Evolutionary conservation across 2,113 vertebrate species (phyloP), one percentile per base, ranked within the genome.

Genomic region (Montifringilla adamsi): DNA sequence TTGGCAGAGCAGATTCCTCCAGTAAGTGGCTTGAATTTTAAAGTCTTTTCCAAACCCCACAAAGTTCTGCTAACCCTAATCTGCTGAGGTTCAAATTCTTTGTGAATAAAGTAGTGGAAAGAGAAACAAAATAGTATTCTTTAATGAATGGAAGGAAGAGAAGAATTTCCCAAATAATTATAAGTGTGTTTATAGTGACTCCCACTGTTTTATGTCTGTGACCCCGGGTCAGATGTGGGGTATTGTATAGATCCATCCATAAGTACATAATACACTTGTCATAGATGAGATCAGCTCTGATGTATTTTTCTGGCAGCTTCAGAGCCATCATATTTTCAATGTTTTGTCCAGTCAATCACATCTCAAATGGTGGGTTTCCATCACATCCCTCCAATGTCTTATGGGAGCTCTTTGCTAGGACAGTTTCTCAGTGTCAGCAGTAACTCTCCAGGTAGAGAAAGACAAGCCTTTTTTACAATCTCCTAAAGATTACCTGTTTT

Each of bases 321-420:
- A 0, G 62, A 87, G 66, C 44, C 44, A 0, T 97, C 92, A 78
- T 95, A 95, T 96, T 94, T 97, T 81, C 95, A 95, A 94, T 94
- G 93, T 94, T 97, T 94, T 94, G 88, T 88, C 90, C 96, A 96
- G 90, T 96, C 96, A 96, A 93, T 96, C 94, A 96, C 56, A 76
- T 91, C 91, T 92, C 77, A 93, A 93, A 94, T 23, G 33, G 73
- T 39, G 46, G 50, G n/a, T 60, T 96, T 87, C 76, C 69, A 86
- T 90, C 84, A 77, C 22, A 22, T 88, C 39, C 33, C 52, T 83
- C 55, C 35, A 49, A 56, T 1, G 2, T 39, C 39, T 60, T 26
- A 2, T 6, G 60, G 39, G 68, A 77, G 33, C 14, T 80, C 62
- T 89, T 90, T 91, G 72, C 83, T 91, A 85, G 46, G 39, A 58